Conservation (phyloP, 2,797 vertebrate genomes). For the Notolepis coatsorum region DNA sequence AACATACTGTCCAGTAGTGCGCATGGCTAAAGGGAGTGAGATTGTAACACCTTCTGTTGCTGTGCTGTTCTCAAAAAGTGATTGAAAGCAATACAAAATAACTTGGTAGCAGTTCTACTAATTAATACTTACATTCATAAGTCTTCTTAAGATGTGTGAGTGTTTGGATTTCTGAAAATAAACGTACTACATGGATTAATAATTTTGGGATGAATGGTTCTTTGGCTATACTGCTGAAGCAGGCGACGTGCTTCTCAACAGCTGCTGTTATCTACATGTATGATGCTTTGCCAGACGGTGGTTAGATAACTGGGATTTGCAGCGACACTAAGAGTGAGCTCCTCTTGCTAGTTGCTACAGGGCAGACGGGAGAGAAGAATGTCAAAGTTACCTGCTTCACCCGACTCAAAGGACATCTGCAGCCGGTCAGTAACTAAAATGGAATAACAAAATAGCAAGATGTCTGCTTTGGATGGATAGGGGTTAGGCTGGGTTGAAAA, state of each 20-base stretch:
- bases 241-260: slow-evolving; percentile 8
- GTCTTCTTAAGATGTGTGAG: not conserved
- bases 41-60: not conserved
- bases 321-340: slow-evolving; percentile 25
- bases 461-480: not conserved
- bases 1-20: not conserved
- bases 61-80: not conserved
- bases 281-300: slow-evolving; percentile 20
- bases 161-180: slow-evolving; percentile 21
- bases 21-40: not conserved
- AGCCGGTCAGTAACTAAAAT: slow-evolving; percentile 45
- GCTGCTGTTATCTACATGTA: not conserved
- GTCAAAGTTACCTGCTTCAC: slow-evolving; percentile 46
- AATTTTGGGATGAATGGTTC: slow-evolving; percentile 42
- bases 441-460: not conserved
- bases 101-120: slow-evolving; percentile 33
- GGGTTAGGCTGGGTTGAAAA: not conserved
- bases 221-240: slow-evolving; percentile 27
- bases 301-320: slow-evolving; percentile 22
- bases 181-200: slow-evolving; percentile 29
- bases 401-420: slow-evolving; percentile 32
- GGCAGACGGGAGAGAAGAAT: slow-evolving; percentile 35
- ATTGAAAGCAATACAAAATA: slow-evolving; percentile 9
- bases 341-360: slow-evolving; percentile 31
- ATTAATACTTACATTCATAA: slow-evolving; percentile 1